Evolutionary conservation across 2,113 vertebrate genomes (phyloP).

Genomic region (Willisornis vidua): DNA sequence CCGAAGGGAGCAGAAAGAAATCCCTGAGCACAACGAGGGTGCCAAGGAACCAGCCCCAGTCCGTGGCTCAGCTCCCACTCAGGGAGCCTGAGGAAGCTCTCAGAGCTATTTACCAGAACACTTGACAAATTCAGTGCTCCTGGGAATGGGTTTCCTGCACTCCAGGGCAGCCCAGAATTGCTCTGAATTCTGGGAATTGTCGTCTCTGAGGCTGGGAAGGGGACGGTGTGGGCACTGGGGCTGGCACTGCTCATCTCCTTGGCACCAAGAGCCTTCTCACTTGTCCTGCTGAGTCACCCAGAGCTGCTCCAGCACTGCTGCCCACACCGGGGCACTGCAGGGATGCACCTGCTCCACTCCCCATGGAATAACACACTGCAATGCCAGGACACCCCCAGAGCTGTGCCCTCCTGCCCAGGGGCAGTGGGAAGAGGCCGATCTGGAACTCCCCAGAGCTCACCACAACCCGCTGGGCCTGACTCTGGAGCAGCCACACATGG

Average conservation of each 20-base stretch:
- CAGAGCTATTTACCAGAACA: neutral
- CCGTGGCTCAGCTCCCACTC: neutral
- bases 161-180: neutral
- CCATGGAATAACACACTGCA: accelerated
- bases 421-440: neutral
- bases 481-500: neutral
- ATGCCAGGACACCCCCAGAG: neutral
- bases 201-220: neutral
- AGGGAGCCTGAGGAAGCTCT: neutral
- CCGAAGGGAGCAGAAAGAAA: neutral
- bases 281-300: neutral
- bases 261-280: accelerated
- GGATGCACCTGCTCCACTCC: neutral
- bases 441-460: accelerated
- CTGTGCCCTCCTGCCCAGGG: neutral
- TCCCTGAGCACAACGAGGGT: neutral
- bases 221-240: neutral
- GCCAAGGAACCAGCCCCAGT: accelerated
- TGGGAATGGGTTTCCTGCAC: neutral
- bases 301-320: neutral
- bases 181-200: neutral
- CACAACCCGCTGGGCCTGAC: neutral
- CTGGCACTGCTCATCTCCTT: neutral
- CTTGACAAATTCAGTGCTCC: neutral
- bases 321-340: neutral